These are phyloP conservation scores for Amphiura filiformis DNA, from an alignment of 35 echinoderm and acorn worm species.

Conservation along the genomic window DNA sequence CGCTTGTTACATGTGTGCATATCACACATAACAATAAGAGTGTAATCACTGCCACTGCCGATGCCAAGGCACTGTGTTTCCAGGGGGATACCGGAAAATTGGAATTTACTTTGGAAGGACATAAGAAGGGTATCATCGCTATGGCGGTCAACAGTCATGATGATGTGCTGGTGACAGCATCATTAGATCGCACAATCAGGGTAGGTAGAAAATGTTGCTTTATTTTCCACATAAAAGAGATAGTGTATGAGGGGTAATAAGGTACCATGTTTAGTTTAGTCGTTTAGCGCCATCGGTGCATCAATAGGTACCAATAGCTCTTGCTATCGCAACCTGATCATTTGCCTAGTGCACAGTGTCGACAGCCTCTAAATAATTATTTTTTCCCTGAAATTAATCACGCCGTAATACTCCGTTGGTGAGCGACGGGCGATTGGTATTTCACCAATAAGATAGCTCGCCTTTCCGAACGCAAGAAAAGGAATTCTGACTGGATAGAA, in stretches of 20 bases:
- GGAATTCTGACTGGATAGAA: too few relatives aligned
- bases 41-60: conserved; percentile 66
- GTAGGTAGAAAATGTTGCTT: too few relatives aligned
- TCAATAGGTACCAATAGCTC: too few relatives aligned
- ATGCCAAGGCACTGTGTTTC: conserved; percentile 68
- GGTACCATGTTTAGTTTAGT: too few relatives aligned
- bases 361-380: too few relatives aligned
- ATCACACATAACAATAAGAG: conserved; percentile 60
- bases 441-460: too few relatives aligned
- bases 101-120: conserved; percentile 68
- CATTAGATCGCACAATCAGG: conserved; percentile 79
- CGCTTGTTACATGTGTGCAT: conserved; percentile 53
- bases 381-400: too few relatives aligned
- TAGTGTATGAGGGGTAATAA: not conserved
- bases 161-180: conserved; percentile 83
- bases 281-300: too few relatives aligned
- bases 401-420: too few relatives aligned
- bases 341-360: not conserved
- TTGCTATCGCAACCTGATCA: not conserved
- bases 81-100: conserved; percentile 44
- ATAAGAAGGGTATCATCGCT: conserved; percentile 56
- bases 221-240: not conserved
- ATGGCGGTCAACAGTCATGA: conserved; percentile 83
- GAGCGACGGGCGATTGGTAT: too few relatives aligned
- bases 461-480: too few relatives aligned